Evolutionary conservation across 2,797 vertebrate genomes (phyloP), one percentile per base, ranked within the genome.

Genomic region (Acrocephalus scirpaceus): DNA sequence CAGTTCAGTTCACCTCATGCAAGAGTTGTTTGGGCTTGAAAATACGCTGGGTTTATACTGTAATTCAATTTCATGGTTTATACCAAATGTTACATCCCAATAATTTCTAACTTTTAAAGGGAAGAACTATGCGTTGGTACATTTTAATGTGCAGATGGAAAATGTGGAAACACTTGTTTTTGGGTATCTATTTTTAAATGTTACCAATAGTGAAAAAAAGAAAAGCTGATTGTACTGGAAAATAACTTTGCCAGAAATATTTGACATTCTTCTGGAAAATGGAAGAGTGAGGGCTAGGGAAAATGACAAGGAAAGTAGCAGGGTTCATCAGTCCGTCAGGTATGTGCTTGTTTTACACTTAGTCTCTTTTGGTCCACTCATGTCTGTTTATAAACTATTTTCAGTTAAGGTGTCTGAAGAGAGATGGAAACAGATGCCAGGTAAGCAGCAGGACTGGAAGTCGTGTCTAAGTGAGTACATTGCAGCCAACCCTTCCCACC

Each of bases 361-460:
- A 23, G 17, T 67, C 19, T 82, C 22, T 86, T 44, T 74, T 75
- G 16, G 15, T 82, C 45, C 13, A 47, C 78, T 96, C 32, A 96
- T 32, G 13, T 65, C 53, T 92, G 10, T 83, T 92, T 82, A 61
- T 91, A 87, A 93, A 94, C 53, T 96, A 16, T 96, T 97, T 95
- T 92, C 95, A 96, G 94, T 88, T 88, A 96, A 94, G 38, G 89
- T 61, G 18, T 72, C 96, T 86, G 96, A 97, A 95, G 94, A 97
- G 61, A 95, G 65, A 93, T 93, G 94, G 95, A 94, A 95, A 58
- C 92, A 96, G 78, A 71, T 97, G 95, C 95, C 95, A 95, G 96
- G 94, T 95, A 96, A 96, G 94, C 56, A 90, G 53, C 51, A 86
- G 51, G 32, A 36, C 42, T 74, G 10, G 21, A 53, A 72, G 8